These are phyloP conservation scores for Muscidifurax raptorellus DNA, from an alignment of 1,140 invertebrate genomes.

Conservation along the genomic window DNA sequence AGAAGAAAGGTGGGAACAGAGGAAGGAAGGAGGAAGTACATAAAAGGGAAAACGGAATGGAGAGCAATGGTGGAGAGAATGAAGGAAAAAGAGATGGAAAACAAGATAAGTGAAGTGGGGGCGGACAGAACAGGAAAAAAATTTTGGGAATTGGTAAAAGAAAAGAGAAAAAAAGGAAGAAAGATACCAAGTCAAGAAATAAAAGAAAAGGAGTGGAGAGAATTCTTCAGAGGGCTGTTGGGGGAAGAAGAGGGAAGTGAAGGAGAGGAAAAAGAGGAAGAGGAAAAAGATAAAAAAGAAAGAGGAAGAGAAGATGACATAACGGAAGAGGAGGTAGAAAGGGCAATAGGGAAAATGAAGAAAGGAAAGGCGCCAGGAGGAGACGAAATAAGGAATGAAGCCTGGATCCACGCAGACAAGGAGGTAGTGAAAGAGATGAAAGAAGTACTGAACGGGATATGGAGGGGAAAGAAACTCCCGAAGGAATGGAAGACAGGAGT, in stretches of 20 bases:
- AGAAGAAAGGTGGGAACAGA: too few relatives aligned
- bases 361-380: background rate
- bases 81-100: too few relatives aligned
- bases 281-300: background rate
- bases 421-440: background rate
- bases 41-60: too few relatives aligned
- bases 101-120: too few relatives aligned
- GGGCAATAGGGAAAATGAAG: background rate
- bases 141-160: too few relatives aligned
- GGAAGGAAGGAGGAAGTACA: too few relatives aligned
- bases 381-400: background rate
- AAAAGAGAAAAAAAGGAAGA: background rate
- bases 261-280: background rate
- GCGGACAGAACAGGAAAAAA: too few relatives aligned
- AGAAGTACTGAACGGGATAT: background rate
- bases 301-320: background rate
- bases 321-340: background rate
- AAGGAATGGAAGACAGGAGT: constrained; percentile 28
- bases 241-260: constrained; percentile 10
- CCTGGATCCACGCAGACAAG: background rate
- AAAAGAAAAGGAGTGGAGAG: background rate
- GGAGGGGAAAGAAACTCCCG: constrained; percentile 17
- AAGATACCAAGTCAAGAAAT: background rate
- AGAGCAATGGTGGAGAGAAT: too few relatives aligned
- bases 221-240: too few relatives aligned